Evolutionary conservation across 2,888 invertebrate species (phyloP), one percentile per base, ranked within the genome.

Genomic region (Artemia sinica): DNA sequence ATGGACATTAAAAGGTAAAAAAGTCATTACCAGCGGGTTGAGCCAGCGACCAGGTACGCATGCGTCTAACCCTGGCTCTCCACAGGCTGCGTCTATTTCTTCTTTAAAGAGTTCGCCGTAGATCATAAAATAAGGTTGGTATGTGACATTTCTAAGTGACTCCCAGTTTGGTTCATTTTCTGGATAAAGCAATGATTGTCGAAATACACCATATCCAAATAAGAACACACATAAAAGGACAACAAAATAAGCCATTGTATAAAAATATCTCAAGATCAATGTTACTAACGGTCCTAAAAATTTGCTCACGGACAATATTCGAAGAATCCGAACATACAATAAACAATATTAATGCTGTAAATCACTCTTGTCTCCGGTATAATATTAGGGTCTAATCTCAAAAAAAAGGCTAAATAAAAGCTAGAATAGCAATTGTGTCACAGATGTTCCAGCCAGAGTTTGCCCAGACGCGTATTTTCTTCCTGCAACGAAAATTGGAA

Each of bases 231-330:
- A 81, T 76, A 98, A 85, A 71, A 98, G 85, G 72, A 96, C 91
- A 73, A 97, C 91, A 78, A 97, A 96, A 79, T 96, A 95, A 76
- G 93, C 90, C 95, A 97, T 96, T 78, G 96, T 95, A 80, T 91
- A 89, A 71, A 96, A 92, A 96, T 97, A 95, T 82, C 95, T 95
- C 66, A 94, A 94, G 86, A 97, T 95, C 92, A 98, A 98, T 72
- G 95, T 96, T 73, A 98, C 95, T 78, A 96, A 84, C 71, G 97
- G 97, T 81, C 97, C 82, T 41, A 83, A 77, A 80, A 94, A 94
- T 81, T 95, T 95, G 82, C 96, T 95, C 74, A 96, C 96, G 71
- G 93, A 92, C 75, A 97, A 84, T 76, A 95, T 92, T 80, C 96
- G 95, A 72, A 97, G 83, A 78, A 96, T 90, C 75, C 95, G 84